These are phyloP conservation scores for Embidobia sp. DNA, from an alignment of 2,888 invertebrate genomes.

Conservation along the genomic window DNA sequence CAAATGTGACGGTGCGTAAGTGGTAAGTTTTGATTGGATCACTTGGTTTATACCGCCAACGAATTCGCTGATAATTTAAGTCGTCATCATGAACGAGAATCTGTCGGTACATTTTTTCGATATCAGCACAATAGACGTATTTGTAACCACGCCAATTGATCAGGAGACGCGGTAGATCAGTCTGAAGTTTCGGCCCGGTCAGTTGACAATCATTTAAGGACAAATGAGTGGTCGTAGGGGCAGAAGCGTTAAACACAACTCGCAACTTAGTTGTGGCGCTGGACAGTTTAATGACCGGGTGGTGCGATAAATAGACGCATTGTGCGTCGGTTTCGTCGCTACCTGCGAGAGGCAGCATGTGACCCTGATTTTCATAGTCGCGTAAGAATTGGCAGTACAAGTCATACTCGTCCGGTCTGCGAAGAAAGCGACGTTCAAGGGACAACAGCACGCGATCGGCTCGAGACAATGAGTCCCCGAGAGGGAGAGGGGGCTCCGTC, in stretches of 20 bases:
- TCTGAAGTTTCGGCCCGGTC: not conserved
- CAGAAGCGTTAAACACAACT: slow-evolving; percentile 13
- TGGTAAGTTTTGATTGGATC: not conserved
- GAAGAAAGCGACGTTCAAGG: not conserved
- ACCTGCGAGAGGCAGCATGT: not conserved
- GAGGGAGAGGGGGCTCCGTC: not conserved
- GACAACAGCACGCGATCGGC: not conserved
- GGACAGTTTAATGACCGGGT: not conserved
- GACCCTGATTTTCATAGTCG: slow-evolving; percentile 12
- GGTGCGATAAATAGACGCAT: slow-evolving; percentile 10
- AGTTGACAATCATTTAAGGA: not conserved
- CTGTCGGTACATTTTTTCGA: slow-evolving; percentile 1
- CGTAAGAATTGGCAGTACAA: not conserved
- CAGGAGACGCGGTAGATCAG: not conserved
- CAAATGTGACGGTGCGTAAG: not conserved
- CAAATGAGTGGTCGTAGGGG: not conserved
- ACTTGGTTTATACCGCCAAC: not conserved
- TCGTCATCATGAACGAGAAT: slow-evolving; percentile 1
- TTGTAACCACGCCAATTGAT: not conserved
- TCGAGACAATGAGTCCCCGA: not conserved
- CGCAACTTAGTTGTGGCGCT: not conserved
- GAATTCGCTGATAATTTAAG: not conserved
- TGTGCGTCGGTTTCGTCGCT: not conserved
- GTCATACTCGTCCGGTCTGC: not conserved
- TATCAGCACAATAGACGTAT: slow-evolving; percentile 1